Base-by-base conservation (phyloP, 30 jellyfish, hydroid and myxozoan genomes). In the Cassiopea xamachana region DNA sequence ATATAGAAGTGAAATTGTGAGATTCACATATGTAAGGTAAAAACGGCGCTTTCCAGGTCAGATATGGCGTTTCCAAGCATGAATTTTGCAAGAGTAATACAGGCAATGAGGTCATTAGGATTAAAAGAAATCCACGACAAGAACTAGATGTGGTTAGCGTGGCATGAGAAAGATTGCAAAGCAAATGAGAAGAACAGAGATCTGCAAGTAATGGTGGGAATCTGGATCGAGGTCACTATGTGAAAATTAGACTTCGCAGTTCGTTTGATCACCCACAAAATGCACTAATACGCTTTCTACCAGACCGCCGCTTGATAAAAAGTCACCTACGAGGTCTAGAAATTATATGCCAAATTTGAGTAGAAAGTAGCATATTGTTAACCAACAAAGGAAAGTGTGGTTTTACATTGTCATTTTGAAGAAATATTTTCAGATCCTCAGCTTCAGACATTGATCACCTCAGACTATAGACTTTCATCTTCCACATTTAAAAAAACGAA, bases 91-190 rank as follows among this genome's bases (percentile, higher is more conserved):
- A 62, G 27, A 13, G 74, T 4, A 6, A 14, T 4, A 62, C 27
- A 51, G 19, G 14, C 19, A 27, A 68, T 68, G 64, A 75, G 84
- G 84, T 75, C 84, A 75, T 14, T 43, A n/a, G 44, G 84, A 75
- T 75, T 75, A 2, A 75, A 49, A 18, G 84, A 50, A 75, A 58
- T 49, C 84, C 84, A 39, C 43, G 84, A 12, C 69, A 46, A 1
- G 84, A 1, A 75, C 5, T 75, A 9, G 59, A 13, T 9, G 84
- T 46, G 68, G 68, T 75, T 75, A 10, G 1, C 0, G 6, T 27
- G 7, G 4, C 7, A 62, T 62, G 4, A 2, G 4, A 14, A 14
- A 27, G 74, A 17, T 14, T 62, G 19, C 74, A 62, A 4, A 4
- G 3, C 74, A 62, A 27, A 14, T 62, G 74, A 62, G 7, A 62